A percentile compares a stretch with the other conserved stretches of the same genome.
Evolutionary conservation across 1,140 invertebrate species (phyloP).

Genomic region (Globodera ellingtonae): DNA sequence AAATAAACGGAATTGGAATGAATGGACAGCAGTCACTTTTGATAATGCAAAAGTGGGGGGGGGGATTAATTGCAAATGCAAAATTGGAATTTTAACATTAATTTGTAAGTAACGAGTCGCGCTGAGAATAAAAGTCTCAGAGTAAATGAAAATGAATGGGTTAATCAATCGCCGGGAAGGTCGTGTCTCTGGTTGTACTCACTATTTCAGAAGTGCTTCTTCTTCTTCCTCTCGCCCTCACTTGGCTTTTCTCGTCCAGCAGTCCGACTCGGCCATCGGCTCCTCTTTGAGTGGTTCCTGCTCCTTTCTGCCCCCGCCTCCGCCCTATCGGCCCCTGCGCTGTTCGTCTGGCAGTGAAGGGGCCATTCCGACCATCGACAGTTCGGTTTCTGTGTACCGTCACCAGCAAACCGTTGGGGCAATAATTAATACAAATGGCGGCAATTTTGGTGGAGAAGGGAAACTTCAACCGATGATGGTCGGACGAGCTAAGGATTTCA

Average conservation of each 20-base stretch:
- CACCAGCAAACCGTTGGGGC: not conserved
- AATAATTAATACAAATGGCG: not conserved
- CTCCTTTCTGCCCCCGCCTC: conserved; percentile 22
- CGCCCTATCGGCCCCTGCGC: conserved; percentile 15
- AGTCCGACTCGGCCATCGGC: conserved; percentile 25
- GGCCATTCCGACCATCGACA: not conserved
- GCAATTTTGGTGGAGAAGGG: not conserved
- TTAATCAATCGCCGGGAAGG: not conserved
- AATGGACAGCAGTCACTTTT: not conserved
- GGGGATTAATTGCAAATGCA: not conserved
- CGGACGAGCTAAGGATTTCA: conserved; percentile 17
- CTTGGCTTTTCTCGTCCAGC: conserved; percentile 13
- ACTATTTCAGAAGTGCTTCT: conserved; percentile 11
- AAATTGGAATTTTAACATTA: not conserved
- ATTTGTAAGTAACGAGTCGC: no score
- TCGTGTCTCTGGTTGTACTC: not conserved
- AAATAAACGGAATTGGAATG: conserved; percentile 4
- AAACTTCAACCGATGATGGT: not conserved
- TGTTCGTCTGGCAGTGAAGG: conserved; percentile 21
- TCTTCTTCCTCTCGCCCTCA: conserved; percentile 11
- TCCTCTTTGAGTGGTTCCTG: conserved; percentile 25
- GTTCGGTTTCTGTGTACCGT: not conserved
- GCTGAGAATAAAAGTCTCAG: no score
- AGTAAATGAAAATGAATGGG: no score
- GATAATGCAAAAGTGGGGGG: not conserved